Percentiles rank a stretch among this genome's conserved stretches.
Evolutionary conservation across 2,888 invertebrate species (phyloP).

Genomic region (Caenorhabditis virilis): DNA sequence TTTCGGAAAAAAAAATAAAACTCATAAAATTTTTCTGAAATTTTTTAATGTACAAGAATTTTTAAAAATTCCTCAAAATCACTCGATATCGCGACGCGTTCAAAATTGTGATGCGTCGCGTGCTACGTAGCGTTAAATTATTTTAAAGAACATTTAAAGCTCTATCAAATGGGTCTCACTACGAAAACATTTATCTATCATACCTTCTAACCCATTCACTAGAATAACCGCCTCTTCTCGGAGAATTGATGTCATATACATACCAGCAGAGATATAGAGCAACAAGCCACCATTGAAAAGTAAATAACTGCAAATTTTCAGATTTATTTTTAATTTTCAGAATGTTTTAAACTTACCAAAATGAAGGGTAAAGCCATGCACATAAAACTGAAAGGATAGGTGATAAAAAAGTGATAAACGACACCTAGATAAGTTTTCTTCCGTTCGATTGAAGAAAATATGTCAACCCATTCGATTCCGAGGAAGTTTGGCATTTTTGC

Average conservation of each 20-base stretch:
- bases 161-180: too few species aligned
- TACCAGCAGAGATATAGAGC: conserved; percentile 73
- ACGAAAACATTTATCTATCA: too few species aligned
- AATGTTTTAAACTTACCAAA: conserved; percentile 18
- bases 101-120: too few species aligned
- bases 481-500: neutral
- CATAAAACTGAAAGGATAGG: conserved; percentile 35
- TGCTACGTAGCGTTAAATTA: too few species aligned
- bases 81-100: too few species aligned
- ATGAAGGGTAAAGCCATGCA: conserved; percentile 30
- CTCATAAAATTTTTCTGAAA: too few species aligned
- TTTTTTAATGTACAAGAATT: too few species aligned
- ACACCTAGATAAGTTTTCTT: conserved; percentile 37
- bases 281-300: conserved; percentile 56
- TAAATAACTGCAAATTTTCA: conserved; percentile 57
- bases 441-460: conserved; percentile 30
- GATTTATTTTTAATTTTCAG: neutral
- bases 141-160: too few species aligned
- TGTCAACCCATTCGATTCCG: conserved; percentile 39
- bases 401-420: conserved; percentile 40
- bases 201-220: conserved; percentile 44
- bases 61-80: too few species aligned
- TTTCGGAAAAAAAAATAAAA: too few species aligned
- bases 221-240: conserved; percentile 70
- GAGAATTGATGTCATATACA: conserved; percentile 75